Base-by-base conservation (phyloP, 2,888 invertebrate genomes). In the Amorpha juglandis region DNA sequence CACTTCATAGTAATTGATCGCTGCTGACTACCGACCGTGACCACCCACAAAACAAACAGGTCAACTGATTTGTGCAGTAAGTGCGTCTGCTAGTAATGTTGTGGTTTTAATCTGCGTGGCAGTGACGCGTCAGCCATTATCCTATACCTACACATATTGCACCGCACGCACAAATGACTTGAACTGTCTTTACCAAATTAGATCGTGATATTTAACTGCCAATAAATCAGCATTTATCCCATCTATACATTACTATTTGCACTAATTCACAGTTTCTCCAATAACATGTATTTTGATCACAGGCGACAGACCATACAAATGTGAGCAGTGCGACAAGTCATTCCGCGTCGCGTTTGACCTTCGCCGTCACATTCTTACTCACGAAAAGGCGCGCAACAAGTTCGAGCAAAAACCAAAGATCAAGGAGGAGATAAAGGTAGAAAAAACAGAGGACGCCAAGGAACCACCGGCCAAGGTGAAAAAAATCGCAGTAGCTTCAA, bases 331-430 rank as follows among this genome's bases (percentile, higher is more conserved):
- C 82, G 96, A 95, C 0, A 98, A 97, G 81, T 95, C 95, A 35
- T 98, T 98, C 90, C 95, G 98, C 6, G 97, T 97, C 0, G 94
- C 96, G 2, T 97, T 97, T 16, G 98, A 98, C 83, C 95, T 98
- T 92, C 96, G 97, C 65, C 94, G 98, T 0, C 98, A 98, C 82
- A 91, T 95, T 82, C 95, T 95, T 63, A 96, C 96, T 0, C 98
- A 98, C 85, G 88, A 89, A 58, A 90, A 89, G 65, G 70, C 83
- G 11, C 82, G 86, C n/a, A 73, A 74, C 68, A 70, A 83, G 0
- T 70, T 78, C 62, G 82, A 79, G 45, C 84, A 85, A 12, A 84
- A 83, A 63, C 69, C 67, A 45, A 73, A 79, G 66, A n/a, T 50
- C 45, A 70, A 77, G 35, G 75, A 73, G 21, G 64, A 53, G 27